These are phyloP conservation scores for Tetramorium alpestre DNA, from an alignment of 1,140 invertebrate genomes.

Conservation along the genomic window DNA sequence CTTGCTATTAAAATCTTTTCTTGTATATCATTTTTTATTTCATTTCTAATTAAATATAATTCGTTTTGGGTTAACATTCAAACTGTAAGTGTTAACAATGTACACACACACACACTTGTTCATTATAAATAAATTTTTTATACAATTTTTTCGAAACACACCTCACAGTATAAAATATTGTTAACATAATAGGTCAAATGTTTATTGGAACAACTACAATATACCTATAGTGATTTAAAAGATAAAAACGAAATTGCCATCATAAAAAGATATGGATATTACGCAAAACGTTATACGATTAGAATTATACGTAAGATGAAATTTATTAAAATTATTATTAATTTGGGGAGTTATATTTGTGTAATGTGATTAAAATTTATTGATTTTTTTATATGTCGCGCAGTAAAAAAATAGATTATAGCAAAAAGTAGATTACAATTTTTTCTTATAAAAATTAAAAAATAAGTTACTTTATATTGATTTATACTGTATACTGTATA, in stretches of 20 bases:
- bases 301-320: slow-evolving; percentile 8
- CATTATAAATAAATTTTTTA: not conserved
- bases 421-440: too few species aligned
- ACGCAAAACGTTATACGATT: not conserved
- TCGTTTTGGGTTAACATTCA: not conserved
- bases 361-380: not conserved
- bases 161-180: not conserved
- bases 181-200: not conserved
- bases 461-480: too few species aligned
- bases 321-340: not conserved
- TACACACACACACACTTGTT: too few species aligned
- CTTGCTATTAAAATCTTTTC: not conserved
- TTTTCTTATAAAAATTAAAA: too few species aligned
- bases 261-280: not conserved
- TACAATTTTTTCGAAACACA: not conserved
- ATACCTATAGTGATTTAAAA: not conserved
- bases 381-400: not conserved
- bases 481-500: too few species aligned
- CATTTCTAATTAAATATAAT: slow-evolving; percentile 22
- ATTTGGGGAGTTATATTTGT: too few species aligned
- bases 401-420: not conserved
- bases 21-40: not conserved
- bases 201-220: not conserved
- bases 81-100: not conserved
- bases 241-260: slow-evolving; percentile 13